Conservation (phyloP, 2,797 vertebrate genomes). For the Dendrocincla fuliginosa region DNA sequence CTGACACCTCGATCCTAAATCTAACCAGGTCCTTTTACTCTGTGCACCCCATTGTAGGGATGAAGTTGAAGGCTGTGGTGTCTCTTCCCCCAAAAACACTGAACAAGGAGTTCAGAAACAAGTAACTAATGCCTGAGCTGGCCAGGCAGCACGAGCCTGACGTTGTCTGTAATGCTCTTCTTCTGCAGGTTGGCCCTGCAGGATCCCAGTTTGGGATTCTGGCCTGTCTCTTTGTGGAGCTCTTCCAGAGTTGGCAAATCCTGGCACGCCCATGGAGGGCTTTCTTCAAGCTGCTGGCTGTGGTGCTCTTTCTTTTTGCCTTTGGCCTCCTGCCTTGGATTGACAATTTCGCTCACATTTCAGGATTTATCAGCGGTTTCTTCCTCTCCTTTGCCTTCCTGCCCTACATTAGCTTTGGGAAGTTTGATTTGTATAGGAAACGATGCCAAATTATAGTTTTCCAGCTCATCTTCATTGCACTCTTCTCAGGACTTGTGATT, state of each 20-base stretch:
- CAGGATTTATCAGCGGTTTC: slow-evolving; percentile 94
- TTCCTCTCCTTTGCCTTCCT: slow-evolving; percentile 98
- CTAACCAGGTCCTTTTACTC: neutral
- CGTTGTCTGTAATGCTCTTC: neutral
- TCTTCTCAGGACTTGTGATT: slow-evolving; percentile 93
- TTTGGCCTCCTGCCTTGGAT: slow-evolving; percentile 98
- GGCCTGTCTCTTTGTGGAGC: slow-evolving; percentile 97
- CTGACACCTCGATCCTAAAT: neutral
- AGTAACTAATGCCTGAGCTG: neutral
- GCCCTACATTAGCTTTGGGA: slow-evolving; percentile 98
- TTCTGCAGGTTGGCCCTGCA: slow-evolving; percentile 90
- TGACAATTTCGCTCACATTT: slow-evolving; percentile 97
- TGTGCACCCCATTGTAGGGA: neutral
- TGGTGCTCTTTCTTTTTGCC: slow-evolving; percentile 94
- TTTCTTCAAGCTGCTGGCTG: slow-evolving; percentile 92
- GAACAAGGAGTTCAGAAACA: neutral
- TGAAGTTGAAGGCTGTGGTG: neutral
- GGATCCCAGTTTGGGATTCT: slow-evolving; percentile 98
- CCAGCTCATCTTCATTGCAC: slow-evolving; percentile 91
- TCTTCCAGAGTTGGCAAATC: slow-evolving; percentile 99
- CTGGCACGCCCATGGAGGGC: slow-evolving; percentile 95
- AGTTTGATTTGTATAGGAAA: slow-evolving; percentile 95
- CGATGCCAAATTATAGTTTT: slow-evolving; percentile 96
- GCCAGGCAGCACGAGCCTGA: neutral
- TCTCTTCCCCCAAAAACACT: neutral